Conservation (phyloP, 2,888 invertebrate genomes). For the Tortricodes alternella region DNA sequence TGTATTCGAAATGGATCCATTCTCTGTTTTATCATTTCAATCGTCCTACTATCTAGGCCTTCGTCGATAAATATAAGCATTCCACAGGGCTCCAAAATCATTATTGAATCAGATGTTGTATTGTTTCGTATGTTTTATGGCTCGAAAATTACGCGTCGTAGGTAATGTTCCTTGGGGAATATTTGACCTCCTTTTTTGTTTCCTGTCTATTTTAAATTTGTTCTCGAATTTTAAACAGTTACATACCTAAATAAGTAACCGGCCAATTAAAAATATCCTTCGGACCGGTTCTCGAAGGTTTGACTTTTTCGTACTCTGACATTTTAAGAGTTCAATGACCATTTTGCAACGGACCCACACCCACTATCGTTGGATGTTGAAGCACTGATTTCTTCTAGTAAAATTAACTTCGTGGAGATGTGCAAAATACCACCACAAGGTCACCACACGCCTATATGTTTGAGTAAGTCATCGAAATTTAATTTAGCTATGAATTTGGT, state of each 20-base stretch:
- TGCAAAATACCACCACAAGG: too few relatives aligned
- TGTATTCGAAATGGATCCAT: background rate
- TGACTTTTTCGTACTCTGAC: conserved; percentile 34
- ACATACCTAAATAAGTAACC: background rate
- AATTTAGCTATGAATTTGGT: background rate
- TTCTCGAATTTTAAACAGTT: background rate
- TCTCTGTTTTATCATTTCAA: background rate
- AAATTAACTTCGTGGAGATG: too few relatives aligned
- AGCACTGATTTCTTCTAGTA: too few relatives aligned
- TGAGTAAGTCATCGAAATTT: too few relatives aligned
- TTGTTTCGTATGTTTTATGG: conserved; percentile 7
- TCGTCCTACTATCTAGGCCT: background rate
- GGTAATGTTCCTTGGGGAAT: too few relatives aligned
- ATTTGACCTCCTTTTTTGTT: background rate
- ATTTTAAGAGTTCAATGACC: conserved; percentile 36
- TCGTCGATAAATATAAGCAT: conserved; percentile 11
- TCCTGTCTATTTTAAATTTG: too few relatives aligned
- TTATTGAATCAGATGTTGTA: conserved; percentile 17
- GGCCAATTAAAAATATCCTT: conserved; percentile 36
- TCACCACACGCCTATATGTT: too few relatives aligned
- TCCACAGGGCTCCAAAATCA: background rate
- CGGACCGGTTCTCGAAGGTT: conserved; percentile 44
- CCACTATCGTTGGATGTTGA: background rate
- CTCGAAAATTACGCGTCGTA: too few relatives aligned
- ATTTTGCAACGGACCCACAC: background rate